These are phyloP conservation scores for Prunella fulvescens DNA, from an alignment of 2,113 vertebrate species.

Conservation along the genomic window DNA sequence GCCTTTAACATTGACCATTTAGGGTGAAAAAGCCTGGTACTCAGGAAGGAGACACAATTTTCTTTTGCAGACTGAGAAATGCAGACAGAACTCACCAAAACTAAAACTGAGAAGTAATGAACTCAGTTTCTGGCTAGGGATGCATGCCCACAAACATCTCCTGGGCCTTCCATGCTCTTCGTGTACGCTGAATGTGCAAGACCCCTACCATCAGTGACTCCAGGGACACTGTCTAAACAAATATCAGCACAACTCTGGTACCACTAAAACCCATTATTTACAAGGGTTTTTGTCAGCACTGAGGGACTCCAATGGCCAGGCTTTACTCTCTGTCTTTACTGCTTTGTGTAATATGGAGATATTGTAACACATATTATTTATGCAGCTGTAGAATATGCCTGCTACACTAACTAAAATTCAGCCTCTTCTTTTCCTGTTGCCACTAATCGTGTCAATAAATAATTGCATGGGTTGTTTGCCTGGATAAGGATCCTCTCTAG, in stretches of 20 bases:
- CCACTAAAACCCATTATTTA: background rate
- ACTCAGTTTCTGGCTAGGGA: background rate
- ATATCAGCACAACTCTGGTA: background rate
- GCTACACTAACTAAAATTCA: background rate
- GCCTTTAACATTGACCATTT: background rate
- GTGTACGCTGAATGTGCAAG: accelerated
- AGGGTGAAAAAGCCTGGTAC: background rate
- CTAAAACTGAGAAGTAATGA: background rate
- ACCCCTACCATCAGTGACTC: background rate
- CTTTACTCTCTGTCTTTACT: background rate
- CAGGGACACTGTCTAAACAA: background rate
- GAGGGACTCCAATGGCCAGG: accelerated
- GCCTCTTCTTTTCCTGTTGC: background rate
- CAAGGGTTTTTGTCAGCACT: background rate
- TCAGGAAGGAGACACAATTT: background rate
- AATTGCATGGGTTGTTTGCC: background rate
- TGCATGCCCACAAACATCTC: accelerated
- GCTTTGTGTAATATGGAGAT: background rate
- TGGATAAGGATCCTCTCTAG: slow-evolving; percentile 7
- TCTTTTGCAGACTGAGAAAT: background rate
- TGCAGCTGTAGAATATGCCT: background rate
- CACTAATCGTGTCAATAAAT: slow-evolving; percentile 9
- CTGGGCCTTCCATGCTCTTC: accelerated
- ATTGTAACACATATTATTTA: background rate
- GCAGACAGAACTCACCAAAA: background rate